phyloP scores from a whole-genome alignment of 2,113 vertebrate genomes.

The Mungos mungo region DNA sequence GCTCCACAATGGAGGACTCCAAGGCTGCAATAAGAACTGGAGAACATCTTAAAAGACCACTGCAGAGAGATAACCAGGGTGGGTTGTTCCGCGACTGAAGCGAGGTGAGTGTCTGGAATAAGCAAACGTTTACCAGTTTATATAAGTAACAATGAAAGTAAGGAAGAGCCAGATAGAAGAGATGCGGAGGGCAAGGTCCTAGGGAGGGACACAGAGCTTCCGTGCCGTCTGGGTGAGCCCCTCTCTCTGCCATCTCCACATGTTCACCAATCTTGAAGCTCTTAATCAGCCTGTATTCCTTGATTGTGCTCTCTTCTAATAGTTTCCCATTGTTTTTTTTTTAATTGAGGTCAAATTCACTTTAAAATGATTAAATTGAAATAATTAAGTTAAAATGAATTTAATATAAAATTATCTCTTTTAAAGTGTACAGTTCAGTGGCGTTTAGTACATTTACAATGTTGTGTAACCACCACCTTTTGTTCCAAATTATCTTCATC shows the following conservation, averaged over 20 bases:
- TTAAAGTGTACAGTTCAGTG: not conserved
- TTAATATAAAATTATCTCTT: not conserved
- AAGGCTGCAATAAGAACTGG: not conserved
- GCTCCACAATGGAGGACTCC: not conserved
- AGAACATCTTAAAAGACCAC: not conserved
- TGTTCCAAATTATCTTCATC: not conserved
- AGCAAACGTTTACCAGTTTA: not conserved
- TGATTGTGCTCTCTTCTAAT: not conserved
- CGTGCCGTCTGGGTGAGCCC: not conserved
- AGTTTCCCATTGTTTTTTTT: not conserved
- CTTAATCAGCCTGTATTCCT: not conserved
- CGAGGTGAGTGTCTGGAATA: not conserved
- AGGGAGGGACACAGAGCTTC: not conserved
- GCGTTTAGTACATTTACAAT: not conserved
- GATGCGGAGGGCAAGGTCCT: not conserved
- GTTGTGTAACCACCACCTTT: not conserved
- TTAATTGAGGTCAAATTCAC: not conserved
- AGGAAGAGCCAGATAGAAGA: not conserved
- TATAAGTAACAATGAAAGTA: not conserved
- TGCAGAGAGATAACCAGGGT: not conserved
- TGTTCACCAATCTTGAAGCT: not conserved
- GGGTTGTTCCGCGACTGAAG: not conserved
- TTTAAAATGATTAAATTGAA: slow-evolving; percentile 29
- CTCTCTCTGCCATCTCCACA: not conserved
- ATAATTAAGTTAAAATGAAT: slow-evolving; percentile 6